These are phyloP conservation scores for Harpegnathos saltator DNA, from an alignment of 1,140 invertebrate species.

Conservation along the genomic window DNA sequence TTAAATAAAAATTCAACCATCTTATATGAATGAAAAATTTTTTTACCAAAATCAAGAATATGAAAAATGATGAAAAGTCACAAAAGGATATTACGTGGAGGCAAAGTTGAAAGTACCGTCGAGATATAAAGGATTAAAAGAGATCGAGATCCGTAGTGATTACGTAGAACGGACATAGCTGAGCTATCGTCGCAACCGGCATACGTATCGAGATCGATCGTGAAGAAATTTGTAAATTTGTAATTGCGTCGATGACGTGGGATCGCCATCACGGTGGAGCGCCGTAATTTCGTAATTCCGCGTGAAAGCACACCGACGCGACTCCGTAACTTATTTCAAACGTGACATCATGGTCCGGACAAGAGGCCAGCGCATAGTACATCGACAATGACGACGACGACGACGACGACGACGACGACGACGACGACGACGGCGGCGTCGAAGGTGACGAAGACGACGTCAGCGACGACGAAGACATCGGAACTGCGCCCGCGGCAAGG, in stretches of 20 bases:
- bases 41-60: too few species aligned
- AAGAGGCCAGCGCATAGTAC: conserved; percentile 73
- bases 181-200: too few species aligned
- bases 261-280: conserved; percentile 19
- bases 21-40: too few species aligned
- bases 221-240: conserved; percentile 2
- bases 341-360: conserved; percentile 78
- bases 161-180: not conserved
- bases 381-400: not conserved
- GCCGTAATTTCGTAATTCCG: conserved; percentile 78
- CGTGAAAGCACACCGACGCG: conserved; percentile 61
- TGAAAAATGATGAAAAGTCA: too few species aligned
- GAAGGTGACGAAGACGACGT: conserved; percentile 33
- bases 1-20: too few species aligned
- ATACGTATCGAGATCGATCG: not conserved
- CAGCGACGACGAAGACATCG: conserved; percentile 46
- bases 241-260: conserved; percentile 47
- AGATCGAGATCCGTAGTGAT: too few species aligned
- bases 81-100: too few species aligned
- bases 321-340: conserved; percentile 78
- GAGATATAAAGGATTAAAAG: too few species aligned
- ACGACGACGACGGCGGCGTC: conserved; percentile 7
- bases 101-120: too few species aligned
- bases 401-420: conserved; percentile 8
- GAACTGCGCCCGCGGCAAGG: conserved; percentile 79